These are phyloP conservation scores for Aphelocoma californica DNA, from an alignment of 2,797 vertebrate genomes.

Conservation along the genomic window DNA sequence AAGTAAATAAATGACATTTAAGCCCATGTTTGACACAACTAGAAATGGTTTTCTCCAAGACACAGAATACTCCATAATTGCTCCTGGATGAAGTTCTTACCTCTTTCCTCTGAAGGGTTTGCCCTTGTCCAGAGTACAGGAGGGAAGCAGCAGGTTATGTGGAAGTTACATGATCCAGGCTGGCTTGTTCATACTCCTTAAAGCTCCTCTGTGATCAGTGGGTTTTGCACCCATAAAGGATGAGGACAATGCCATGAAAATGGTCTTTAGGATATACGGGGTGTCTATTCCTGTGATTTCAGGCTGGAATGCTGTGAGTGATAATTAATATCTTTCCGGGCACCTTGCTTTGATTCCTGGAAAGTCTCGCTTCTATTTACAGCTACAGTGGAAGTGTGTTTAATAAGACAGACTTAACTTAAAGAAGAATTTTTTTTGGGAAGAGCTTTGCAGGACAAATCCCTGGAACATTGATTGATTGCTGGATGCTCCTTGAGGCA, in stretches of 20 bases:
- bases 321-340: background rate
- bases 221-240: background rate
- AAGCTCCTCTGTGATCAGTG: background rate
- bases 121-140: background rate
- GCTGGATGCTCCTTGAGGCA: background rate
- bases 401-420: background rate
- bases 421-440: too few relatives aligned
- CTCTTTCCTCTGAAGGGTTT: background rate
- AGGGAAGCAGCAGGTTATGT: background rate
- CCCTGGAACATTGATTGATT: accelerated
- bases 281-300: background rate
- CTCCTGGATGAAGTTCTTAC: background rate
- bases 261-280: accelerated
- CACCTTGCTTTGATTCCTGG: background rate
- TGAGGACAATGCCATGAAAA: background rate
- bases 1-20: background rate
- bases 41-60: background rate
- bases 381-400: background rate
- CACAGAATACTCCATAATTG: background rate
- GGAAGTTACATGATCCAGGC: background rate
- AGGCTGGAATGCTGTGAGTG: background rate
- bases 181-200: background rate
- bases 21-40: background rate
- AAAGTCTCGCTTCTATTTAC: background rate
- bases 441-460: background rate